A percentile compares a stretch with the other conserved stretches of the same genome.
These are phyloP conservation scores for Aurelia aurita complex sp. Pacific DNA, from an alignment of 30 jellyfish, hydroid and myxozoan species.

Conservation along the genomic window DNA sequence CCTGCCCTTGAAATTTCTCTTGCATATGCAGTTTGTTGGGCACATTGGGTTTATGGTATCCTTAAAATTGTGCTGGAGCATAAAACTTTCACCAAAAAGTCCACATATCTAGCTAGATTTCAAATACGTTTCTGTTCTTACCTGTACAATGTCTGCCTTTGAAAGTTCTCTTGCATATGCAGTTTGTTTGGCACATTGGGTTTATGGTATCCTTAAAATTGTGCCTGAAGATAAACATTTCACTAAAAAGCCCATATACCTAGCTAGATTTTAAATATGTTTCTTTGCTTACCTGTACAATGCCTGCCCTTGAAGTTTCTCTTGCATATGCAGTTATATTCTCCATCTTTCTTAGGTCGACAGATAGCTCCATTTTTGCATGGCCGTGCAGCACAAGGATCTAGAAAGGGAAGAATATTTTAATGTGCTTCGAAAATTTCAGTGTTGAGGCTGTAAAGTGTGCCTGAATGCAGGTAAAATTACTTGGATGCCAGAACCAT, in stretches of 20 bases:
- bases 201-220: no score
- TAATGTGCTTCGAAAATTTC: no score
- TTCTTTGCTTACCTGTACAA: conserved; percentile 70
- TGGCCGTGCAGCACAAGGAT: conserved; percentile 94
- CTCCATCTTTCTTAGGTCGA: conserved; percentile 59
- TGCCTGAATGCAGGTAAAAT: no score
- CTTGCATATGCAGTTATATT: conserved; percentile 85
- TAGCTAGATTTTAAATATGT: no score
- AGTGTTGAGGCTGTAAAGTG: no score
- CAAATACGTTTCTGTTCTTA: neutral
- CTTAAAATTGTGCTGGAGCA: no score
- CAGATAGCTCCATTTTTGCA: conserved; percentile 95
- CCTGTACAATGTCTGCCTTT: conserved; percentile 94
- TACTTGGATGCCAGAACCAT: no score
- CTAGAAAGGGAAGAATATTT: conserved; percentile 28
- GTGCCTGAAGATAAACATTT: no score
- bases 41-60: no score
- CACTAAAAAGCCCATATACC: no score
- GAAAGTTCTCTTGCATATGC: conserved; percentile 88
- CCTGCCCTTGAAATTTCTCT: conserved; percentile 85
- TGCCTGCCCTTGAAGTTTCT: conserved; percentile 88
- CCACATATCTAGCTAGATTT: no score
- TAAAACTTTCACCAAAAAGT: no score
- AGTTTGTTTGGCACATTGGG: neutral
- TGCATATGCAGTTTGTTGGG: conserved; percentile 92